Evolutionary conservation across 2,797 vertebrate species (phyloP).

Genomic region (Decapterus maruadsi): DNA sequence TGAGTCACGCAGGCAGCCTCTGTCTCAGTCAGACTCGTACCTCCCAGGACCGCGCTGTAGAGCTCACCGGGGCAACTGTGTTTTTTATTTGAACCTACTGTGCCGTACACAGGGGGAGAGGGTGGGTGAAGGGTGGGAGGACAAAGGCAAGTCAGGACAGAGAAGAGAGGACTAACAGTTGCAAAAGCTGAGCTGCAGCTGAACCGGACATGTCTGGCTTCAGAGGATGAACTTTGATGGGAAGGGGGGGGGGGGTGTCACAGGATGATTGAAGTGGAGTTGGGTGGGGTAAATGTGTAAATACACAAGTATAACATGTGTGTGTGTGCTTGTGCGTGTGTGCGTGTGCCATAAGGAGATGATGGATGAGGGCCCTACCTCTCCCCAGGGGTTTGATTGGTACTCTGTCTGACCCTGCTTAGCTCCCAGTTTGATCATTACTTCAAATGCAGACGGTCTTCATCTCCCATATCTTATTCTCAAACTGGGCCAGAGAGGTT

Average conservation of each 20-base stretch:
- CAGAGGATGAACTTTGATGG: constrained; percentile 55
- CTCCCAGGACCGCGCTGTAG: constrained; percentile 31
- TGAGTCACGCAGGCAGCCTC: constrained; percentile 66
- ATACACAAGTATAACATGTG: not conserved
- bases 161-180: constrained; percentile 52
- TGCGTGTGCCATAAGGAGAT: constrained; percentile 32
- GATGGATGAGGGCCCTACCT: constrained; percentile 17
- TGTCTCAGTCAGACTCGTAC: constrained; percentile 41
- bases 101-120: constrained; percentile 9
- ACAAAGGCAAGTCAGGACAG: constrained; percentile 28
- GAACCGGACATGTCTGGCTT: constrained; percentile 48
- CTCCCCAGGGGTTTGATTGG: constrained; percentile 58
- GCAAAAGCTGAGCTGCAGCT: constrained; percentile 49
- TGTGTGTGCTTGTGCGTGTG: not conserved
- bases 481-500: constrained; percentile 1
- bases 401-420: constrained; percentile 35
- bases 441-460: constrained; percentile 21
- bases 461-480: constrained; percentile 12
- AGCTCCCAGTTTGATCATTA: constrained; percentile 32
- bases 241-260: constrained; percentile 19
- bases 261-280: constrained; percentile 50
- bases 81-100: constrained; percentile 50
- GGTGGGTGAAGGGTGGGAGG: not conserved
- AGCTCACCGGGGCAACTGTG: constrained; percentile 22
- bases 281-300: constrained; percentile 10